Evolutionary conservation across 2,113 vertebrate genomes (phyloP), one percentile per base, ranked within the genome.

Genomic region (Hassar affinis): DNA sequence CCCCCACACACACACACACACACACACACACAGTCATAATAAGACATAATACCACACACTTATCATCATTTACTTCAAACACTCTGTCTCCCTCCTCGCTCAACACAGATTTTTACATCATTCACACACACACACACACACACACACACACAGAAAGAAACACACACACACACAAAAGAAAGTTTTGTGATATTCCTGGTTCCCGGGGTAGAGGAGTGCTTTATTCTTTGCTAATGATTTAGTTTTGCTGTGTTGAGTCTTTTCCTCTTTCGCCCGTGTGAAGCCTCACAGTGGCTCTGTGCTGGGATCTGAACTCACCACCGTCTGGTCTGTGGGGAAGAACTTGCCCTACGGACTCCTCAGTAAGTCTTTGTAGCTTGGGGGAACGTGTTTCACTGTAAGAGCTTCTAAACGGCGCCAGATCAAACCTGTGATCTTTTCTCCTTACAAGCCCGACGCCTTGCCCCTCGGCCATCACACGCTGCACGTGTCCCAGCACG

Each of bases 11-110:
- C 51, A 17, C 51, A 52, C 51, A 52, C 51, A 54, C 57, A 56
- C 54, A 54, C 54, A 66, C 62, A 64, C 30, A 64, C 69, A 38
- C n/a, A n/a, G n/a, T n/a, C n/a, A n/a, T n/a, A n/a, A n/a, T n/a
- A n/a, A n/a, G n/a, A n/a, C n/a, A n/a, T n/a, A n/a, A n/a, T n/a
- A n/a, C n/a, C n/a, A n/a, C n/a, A n/a, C n/a, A n/a, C n/a, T n/a
- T n/a, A n/a, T n/a, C n/a, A 27, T 20, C 4, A 56, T 56, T 20
- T 57, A 51, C 49, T 59, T 6, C 27, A 17, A 1, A 64, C 61
- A 64, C 27, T 45, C 4, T 45, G 42, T 45, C 7, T 45, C 42
- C 42, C 4, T 45, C 42, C 42, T 45, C 42, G 42, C 42, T 45
- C 42, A 6, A 33, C 59, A 61, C 57, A n/a, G 2, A 56, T 9